Base-by-base conservation (phyloP, 1,140 invertebrate species). In the Helicoverpa zea region DNA sequence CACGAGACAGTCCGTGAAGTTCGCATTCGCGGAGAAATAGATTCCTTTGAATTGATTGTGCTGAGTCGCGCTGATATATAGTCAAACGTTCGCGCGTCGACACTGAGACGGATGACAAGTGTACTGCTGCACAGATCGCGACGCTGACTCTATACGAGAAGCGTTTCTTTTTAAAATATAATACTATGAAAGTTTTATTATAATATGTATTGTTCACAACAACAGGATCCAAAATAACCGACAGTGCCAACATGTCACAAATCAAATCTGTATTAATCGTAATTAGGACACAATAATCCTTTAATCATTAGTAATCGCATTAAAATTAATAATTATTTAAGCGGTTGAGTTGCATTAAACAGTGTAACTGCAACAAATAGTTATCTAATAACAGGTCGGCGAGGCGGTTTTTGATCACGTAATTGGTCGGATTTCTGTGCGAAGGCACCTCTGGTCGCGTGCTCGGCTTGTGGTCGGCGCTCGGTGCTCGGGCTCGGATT, bases 401-500 rank as follows among this genome's bases (percentile, higher is more conserved):
- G n/a, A 16, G 43, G 23, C 16, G 49, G 43, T 68, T 68, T 68
- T 68, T 49, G 64, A 68, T 68, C 14, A 68, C 64, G 43, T 68
- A 68, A 49, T 68, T 68, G 64, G 64, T 68, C 43, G 64, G 43
- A 49, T 68, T 47, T 68, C 43, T 43, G 4, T 29, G 23, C 12
- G 58, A 61, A 61, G 58, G 58, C 58, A 23, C 13, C 23, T 23
- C 23, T 23, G 58, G 58, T 49, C 43, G 64, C 16, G 35, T 18
- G 64, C 47, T 66, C 63, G 35, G 63, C 63, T 66, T 47, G 63
- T 5, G 43, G 63, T 66, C n/a, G 16, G 9, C 58, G 29, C 58
- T 70, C 63, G 61, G 18, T 30, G 16, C n/a, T 47, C 35, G 29
- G 43, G 73, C 75, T 49, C 68, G 76, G 58, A 68, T 82, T 76